Evolutionary conservation across 2,797 vertebrate species (phyloP).

Genomic region (Dallia pectoralis): DNA sequence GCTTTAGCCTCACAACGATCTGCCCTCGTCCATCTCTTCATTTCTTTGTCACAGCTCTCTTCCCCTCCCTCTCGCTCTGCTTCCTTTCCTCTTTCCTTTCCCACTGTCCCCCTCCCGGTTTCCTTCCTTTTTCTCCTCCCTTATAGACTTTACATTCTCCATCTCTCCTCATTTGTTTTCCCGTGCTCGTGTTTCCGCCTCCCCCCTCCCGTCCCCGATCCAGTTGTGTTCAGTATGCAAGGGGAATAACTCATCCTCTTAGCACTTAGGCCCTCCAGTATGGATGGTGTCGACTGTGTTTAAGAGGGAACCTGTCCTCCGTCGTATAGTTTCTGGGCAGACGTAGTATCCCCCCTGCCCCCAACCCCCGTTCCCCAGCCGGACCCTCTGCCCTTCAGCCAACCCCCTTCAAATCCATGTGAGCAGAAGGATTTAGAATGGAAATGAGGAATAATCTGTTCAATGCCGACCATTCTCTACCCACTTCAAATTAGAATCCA

Average conservation of each 20-base stretch:
- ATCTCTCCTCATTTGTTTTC: not conserved
- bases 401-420: not conserved
- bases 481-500: constrained; percentile 13
- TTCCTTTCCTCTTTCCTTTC: not conserved
- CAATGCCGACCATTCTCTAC: constrained; percentile 10
- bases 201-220: constrained; percentile 2
- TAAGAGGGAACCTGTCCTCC: constrained; percentile 6
- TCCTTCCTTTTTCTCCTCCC: not conserved
- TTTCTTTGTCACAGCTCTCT: not conserved
- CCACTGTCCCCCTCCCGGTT: too few relatives aligned
- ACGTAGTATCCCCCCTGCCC: not conserved
- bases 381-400: not conserved
- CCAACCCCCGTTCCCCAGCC: not conserved
- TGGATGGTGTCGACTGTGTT: constrained; percentile 19
- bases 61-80: not conserved
- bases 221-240: constrained; percentile 7
- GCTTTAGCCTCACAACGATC: not conserved
- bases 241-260: constrained; percentile 35
- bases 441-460: constrained; percentile 19
- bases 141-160: not conserved
- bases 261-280: constrained; percentile 10
- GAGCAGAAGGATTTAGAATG: constrained; percentile 17
- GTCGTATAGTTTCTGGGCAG: not conserved
- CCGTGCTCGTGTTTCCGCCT: not conserved
- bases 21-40: not conserved